phyloP scores from a whole-genome alignment of 2,888 invertebrate genomes.

The Agriotes lineatus region DNA sequence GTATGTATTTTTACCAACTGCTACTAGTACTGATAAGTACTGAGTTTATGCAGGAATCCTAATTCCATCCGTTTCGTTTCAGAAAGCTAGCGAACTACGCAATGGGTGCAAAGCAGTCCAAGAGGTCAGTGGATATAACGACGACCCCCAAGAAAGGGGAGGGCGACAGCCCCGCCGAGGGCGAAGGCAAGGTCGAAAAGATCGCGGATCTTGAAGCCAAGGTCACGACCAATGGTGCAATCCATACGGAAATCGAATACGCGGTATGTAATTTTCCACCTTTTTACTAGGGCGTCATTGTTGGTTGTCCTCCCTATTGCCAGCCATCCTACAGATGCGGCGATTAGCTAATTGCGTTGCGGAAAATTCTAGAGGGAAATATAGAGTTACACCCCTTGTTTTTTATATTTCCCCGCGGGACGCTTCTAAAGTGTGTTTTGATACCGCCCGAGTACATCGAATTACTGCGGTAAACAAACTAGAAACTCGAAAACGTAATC shows the following conservation, averaged over 20 bases:
- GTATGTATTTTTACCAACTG: too few relatives aligned
- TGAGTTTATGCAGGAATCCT: too few relatives aligned
- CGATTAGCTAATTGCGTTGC: slow-evolving; percentile 10
- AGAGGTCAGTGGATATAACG: slow-evolving; percentile 88
- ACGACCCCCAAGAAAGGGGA: slow-evolving; percentile 74
- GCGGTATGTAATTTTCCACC: slow-evolving; percentile 66
- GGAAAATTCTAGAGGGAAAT: slow-evolving; percentile 13
- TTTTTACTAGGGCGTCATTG: neutral
- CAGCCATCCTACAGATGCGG: too few relatives aligned
- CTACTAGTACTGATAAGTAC: too few relatives aligned
- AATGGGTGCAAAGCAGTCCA: slow-evolving; percentile 90
- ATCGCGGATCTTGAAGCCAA: slow-evolving; percentile 82
- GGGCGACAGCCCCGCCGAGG: slow-evolving; percentile 68
- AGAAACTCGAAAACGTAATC: too few relatives aligned
- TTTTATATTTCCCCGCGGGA: too few relatives aligned
- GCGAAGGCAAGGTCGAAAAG: slow-evolving; percentile 79
- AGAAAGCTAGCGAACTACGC: neutral
- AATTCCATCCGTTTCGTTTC: neutral
- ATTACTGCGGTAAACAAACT: too few relatives aligned
- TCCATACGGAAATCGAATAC: slow-evolving; percentile 73
- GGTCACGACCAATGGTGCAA: slow-evolving; percentile 77
- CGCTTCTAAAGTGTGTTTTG: too few relatives aligned
- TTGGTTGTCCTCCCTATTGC: too few relatives aligned
- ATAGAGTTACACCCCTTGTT: slow-evolving; percentile 11
- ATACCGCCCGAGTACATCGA: too few relatives aligned